Evolutionary conservation across 2,113 vertebrate species (phyloP).

Genomic region (Leptobrachium ailaonicum): DNA sequence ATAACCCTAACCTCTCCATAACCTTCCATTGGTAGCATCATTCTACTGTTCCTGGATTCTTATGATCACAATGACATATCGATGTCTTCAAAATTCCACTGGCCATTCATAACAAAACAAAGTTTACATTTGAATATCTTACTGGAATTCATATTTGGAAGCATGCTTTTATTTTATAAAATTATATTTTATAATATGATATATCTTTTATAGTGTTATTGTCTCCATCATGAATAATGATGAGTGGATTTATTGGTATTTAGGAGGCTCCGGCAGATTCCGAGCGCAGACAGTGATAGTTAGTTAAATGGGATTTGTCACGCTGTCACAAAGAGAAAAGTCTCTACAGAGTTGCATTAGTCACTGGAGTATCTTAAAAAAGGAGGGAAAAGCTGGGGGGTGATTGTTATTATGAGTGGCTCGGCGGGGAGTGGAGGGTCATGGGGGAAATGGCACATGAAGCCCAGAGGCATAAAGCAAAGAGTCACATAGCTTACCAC

Average conservation of each 20-base stretch:
- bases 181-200: background rate
- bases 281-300: conserved; percentile 41
- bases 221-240: conserved; percentile 1
- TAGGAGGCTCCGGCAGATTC: background rate
- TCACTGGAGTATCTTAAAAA: conserved; percentile 52
- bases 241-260: background rate
- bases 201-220: background rate
- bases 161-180: no score
- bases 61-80: no score
- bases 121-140: no score
- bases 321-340: conserved; percentile 64
- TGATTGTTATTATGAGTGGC: conserved; percentile 2
- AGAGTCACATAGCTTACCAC: background rate
- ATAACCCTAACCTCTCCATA: no score
- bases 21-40: no score
- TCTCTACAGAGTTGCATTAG: conserved; percentile 54
- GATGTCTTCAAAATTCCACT: no score
- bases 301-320: conserved; percentile 72
- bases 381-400: conserved; percentile 3
- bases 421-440: conserved; percentile 48
- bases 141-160: no score
- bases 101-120: no score
- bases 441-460: conserved; percentile 19
- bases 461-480: conserved; percentile 16
- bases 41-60: no score